These are phyloP conservation scores for Chrysemys picta DNA, from an alignment of 2,113 vertebrate genomes.

Conservation along the genomic window DNA sequence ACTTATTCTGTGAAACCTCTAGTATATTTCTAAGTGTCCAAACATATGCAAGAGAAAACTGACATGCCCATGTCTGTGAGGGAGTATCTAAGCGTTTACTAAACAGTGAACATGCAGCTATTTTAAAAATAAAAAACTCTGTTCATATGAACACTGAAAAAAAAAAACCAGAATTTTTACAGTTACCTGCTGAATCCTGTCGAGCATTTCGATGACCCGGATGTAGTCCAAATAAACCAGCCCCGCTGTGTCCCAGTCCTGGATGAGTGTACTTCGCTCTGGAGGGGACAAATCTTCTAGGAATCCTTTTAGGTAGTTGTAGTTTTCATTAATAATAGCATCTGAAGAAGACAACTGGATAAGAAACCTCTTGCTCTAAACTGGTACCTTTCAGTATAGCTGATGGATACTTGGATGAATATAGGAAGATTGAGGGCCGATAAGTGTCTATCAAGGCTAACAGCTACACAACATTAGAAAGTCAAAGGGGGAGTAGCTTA, in stretches of 20 bases:
- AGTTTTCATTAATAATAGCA: conserved; percentile 96
- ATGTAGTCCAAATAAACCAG: conserved; percentile 96
- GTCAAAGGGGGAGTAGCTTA: not conserved
- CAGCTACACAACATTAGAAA: fast-evolving
- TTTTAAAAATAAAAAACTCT: not conserved
- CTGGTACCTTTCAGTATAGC: not conserved
- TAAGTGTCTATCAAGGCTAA: not conserved
- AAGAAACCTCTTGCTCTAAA: no score
- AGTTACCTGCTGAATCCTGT: conserved; percentile 87
- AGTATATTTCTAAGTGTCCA: fast-evolving
- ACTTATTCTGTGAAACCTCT: fast-evolving
- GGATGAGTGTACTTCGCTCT: conserved; percentile 87
- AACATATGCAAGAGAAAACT: fast-evolving
- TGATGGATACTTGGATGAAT: not conserved
- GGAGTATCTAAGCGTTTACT: fast-evolving
- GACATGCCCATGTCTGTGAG: fast-evolving
- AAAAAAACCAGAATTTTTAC: fast-evolving
- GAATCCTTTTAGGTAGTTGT: conserved; percentile 91
- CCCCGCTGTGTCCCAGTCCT: conserved; percentile 93
- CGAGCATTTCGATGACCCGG: conserved; percentile 86
- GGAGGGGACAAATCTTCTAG: conserved; percentile 89
- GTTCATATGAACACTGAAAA: not conserved
- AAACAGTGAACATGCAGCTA: fast-evolving
- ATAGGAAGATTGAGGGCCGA: not conserved
- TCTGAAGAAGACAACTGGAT: conserved; percentile 75